These are phyloP conservation scores for Pandion haliaetus DNA, from an alignment of 2,113 vertebrate genomes.

Conservation along the genomic window DNA sequence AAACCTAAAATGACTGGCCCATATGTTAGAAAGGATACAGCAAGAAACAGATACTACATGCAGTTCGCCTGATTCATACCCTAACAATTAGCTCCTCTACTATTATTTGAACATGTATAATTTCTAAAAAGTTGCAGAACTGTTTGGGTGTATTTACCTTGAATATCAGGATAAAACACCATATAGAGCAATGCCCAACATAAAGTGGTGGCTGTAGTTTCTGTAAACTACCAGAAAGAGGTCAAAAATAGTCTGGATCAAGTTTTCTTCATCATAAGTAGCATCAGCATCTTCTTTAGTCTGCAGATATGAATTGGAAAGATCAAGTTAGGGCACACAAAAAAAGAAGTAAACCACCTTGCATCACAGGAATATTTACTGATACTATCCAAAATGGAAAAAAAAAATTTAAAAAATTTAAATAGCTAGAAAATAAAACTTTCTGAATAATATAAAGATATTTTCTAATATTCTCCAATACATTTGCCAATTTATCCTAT, in stretches of 20 bases:
- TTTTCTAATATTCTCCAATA: neutral
- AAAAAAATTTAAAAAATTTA: no score
- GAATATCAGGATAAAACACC: constrained; percentile 63
- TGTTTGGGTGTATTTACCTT: constrained; percentile 22
- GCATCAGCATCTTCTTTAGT: neutral
- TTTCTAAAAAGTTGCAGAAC: neutral
- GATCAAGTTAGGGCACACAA: neutral
- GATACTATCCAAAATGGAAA: neutral
- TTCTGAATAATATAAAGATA: neutral
- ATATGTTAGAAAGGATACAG: neutral
- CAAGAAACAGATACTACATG: neutral
- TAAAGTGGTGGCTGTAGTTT: constrained; percentile 66
- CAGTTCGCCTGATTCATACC: neutral
- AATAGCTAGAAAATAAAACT: neutral
- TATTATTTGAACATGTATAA: neutral
- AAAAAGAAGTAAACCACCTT: neutral
- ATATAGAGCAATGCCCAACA: constrained; percentile 69
- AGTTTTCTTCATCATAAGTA: constrained; percentile 63
- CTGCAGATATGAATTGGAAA: constrained; percentile 19
- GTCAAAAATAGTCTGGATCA: constrained; percentile 41
- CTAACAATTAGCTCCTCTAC: neutral
- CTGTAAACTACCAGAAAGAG: constrained; percentile 70
- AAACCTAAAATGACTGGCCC: neutral
- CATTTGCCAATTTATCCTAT: neutral
- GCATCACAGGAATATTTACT: neutral